Evolutionary conservation across 2,888 invertebrate species (phyloP), one percentile per base, ranked within the genome.

Genomic region (Isoperla grammatica): DNA sequence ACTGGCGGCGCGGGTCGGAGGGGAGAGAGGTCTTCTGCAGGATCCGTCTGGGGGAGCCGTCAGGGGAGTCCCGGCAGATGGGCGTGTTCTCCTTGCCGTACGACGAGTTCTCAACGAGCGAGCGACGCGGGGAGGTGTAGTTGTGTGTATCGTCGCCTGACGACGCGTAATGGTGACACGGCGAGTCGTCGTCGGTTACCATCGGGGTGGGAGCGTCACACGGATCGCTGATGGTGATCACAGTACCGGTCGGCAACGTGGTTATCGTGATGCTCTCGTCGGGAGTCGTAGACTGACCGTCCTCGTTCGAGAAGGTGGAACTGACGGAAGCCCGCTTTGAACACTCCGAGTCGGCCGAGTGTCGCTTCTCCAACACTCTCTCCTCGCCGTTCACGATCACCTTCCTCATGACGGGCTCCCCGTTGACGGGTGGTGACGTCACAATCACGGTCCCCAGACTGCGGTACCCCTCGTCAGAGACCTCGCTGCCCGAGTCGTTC

Each of bases 381-480:
- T 45, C 45, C 56, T 56, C 56, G 17, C 56, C 56, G 23, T 45
- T 56, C 19, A 56, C 45, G 42, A 43, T 17, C 23, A 45, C 23
- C 45, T 50, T 50, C n/a, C 29, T 35, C n/a, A 13, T 35, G 8
- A 22, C 48, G n/a, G 22, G n/a, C 15, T 29, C 49, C n/a, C 29
- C 35, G 15, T 22, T 13, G 13, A 15, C 35, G 19, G 53, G 37
- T 19, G 37, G 53, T n/a, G 56, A 13, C 19, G 59, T 19, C 12
- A 40, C 42, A 40, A 29, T 48, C n/a, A 62, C 48, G 4, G 55
- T 22, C 5, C 62, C 60, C 68, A 90, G 74, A 70, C 90, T 90
- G 68, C 90, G 81, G 73, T 90, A 90, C 0, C 90, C 90, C 70
- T 90, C 90, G 72, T 90, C 90, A 22, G 89, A 90, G 20, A 90